phyloP scores from a whole-genome alignment of 2,888 invertebrate genomes.

The Apodemia hepburni region DNA sequence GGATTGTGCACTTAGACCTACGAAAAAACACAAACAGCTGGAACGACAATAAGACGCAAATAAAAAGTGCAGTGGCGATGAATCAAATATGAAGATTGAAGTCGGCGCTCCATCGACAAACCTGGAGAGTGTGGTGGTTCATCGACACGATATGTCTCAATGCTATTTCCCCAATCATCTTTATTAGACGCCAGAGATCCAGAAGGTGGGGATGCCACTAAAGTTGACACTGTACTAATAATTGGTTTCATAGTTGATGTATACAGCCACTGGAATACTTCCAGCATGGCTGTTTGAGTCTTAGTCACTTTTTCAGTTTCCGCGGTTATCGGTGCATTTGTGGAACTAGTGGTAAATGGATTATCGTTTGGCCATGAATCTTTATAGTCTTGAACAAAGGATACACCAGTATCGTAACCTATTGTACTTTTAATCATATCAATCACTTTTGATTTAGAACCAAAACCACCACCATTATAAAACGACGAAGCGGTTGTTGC shows the following conservation, averaged over 20 bases:
- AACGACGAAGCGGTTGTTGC: slow-evolving; percentile 69
- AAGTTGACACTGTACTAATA: slow-evolving; percentile 60
- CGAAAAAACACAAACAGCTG: slow-evolving; percentile 36
- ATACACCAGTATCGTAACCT: slow-evolving; percentile 65
- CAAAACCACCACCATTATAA: slow-evolving; percentile 68
- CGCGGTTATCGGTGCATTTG: slow-evolving; percentile 62
- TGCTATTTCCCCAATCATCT: slow-evolving; percentile 73
- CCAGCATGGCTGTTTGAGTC: slow-evolving; percentile 73
- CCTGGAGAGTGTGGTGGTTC: slow-evolving; percentile 77
- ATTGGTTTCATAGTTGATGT: slow-evolving; percentile 71
- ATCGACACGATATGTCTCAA: slow-evolving; percentile 74
- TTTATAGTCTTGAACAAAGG: slow-evolving; percentile 60
- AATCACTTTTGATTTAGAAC: slow-evolving; percentile 72
- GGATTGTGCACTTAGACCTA: slow-evolving; percentile 42
- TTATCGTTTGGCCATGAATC: slow-evolving; percentile 74
- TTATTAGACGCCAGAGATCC: slow-evolving; percentile 58
- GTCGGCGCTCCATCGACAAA: slow-evolving; percentile 74
- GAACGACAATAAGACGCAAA: slow-evolving; percentile 53
- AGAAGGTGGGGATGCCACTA: slow-evolving; percentile 51
- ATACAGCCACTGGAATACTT: slow-evolving; percentile 75
- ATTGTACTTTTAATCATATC: slow-evolving; percentile 73
- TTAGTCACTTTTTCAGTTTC: slow-evolving; percentile 70
- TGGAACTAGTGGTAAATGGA: slow-evolving; percentile 72
- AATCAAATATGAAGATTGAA: slow-evolving; percentile 54
- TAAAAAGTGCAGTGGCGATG: slow-evolving; percentile 62